A percentile compares a stretch with the other conserved stretches of the same genome.
Conservation (phyloP, 2,113 vertebrate species). For the Dunckerocampus dactyliophorus region DNA sequence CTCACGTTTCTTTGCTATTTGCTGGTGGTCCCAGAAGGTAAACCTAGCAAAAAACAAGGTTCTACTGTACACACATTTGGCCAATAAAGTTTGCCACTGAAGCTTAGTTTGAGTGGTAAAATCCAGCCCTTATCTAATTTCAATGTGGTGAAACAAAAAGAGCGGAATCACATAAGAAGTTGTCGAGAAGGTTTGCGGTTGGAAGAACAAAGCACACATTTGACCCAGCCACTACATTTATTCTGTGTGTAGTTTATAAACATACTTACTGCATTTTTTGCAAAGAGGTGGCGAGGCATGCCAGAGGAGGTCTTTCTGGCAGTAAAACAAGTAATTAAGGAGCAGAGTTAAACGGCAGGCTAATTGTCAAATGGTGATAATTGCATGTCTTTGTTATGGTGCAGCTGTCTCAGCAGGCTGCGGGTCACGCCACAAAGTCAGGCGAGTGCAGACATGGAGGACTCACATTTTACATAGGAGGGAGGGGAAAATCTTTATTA, state of each 20-base stretch:
- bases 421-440: conserved; percentile 73
- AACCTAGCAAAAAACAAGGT: no score
- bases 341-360: conserved; percentile 82
- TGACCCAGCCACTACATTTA: conserved; percentile 40
- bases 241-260: conserved; percentile 28
- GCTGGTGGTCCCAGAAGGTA: no score
- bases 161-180: conserved; percentile 7
- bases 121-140: no score
- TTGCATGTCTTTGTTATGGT: conserved; percentile 84
- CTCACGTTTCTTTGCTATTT: no score
- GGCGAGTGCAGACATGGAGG: conserved; percentile 2
- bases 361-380: conserved; percentile 96
- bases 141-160: conserved; percentile 2
- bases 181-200: conserved; percentile 17
- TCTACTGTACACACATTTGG: no score
- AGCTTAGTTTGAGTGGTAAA: no score
- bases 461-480: background rate
- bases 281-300: background rate
- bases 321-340: conserved; percentile 86
- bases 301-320: conserved; percentile 75
- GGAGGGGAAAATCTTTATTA: conserved; percentile 71
- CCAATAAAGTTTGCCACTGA: no score
- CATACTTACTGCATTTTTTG: conserved; percentile 50
- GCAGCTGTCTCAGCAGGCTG: conserved; percentile 82
- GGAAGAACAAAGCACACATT: conserved; percentile 1